phyloP scores from a whole-genome alignment of 2,797 vertebrate genomes.

The Arrhamphus sclerolepis region DNA sequence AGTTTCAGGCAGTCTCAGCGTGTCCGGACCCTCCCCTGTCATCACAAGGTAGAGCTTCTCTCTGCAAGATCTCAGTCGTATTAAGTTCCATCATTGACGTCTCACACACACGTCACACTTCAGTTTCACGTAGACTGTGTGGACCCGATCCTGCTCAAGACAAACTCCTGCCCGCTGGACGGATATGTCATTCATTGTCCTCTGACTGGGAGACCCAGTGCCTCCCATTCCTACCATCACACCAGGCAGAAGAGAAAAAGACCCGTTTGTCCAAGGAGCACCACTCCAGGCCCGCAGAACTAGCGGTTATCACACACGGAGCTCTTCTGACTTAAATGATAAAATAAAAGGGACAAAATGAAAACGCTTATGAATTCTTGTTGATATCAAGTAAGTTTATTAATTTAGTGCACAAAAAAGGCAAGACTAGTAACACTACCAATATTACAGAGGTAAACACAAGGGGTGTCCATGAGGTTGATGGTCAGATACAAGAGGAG shows the following conservation, averaged over 20 bases:
- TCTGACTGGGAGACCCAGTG: constrained; percentile 55
- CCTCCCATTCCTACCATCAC: constrained; percentile 5
- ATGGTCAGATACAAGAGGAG: constrained; percentile 50
- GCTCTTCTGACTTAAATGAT: neutral
- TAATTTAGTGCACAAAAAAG: constrained; percentile 72
- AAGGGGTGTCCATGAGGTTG: constrained; percentile 36
- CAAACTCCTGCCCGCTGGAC: constrained; percentile 80
- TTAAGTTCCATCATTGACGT: neutral
- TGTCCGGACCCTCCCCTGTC: constrained; percentile 75
- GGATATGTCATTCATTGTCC: constrained; percentile 77
- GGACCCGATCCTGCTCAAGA: constrained; percentile 72
- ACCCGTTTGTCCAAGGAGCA: constrained; percentile 75
- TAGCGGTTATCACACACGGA: neutral
- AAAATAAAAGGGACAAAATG: neutral
- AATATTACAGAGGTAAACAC: constrained; percentile 64
- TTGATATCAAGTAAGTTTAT: constrained; percentile 67
- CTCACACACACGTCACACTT: neutral
- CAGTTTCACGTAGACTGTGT: constrained; percentile 82
- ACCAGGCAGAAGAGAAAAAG: constrained; percentile 37
- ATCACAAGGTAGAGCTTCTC: constrained; percentile 76
- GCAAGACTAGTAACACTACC: constrained; percentile 68
- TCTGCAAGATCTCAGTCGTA: too few species aligned
- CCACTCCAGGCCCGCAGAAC: constrained; percentile 49
- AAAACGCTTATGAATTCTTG: neutral
- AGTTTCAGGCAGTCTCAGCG: constrained; percentile 71